Conservation (phyloP, 1,140 invertebrate species). For the Brachionus rubens region DNA sequence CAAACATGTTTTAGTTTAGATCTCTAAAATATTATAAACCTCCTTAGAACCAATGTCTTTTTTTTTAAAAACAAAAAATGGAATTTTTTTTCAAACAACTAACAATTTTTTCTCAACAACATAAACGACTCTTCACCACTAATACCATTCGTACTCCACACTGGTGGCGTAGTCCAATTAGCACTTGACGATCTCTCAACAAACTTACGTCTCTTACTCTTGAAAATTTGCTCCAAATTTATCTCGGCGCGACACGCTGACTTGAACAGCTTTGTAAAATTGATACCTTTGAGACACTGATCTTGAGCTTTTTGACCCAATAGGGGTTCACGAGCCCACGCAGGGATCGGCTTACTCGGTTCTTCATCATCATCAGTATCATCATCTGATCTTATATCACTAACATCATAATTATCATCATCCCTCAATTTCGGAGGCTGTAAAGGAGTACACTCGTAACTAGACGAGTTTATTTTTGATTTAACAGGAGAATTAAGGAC, state of each 20-base stretch:
- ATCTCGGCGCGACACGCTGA: constrained; percentile 4
- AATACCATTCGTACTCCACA: constrained; percentile 30
- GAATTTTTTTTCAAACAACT: not conserved
- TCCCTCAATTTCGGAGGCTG: constrained; percentile 33
- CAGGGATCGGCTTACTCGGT: constrained; percentile 50
- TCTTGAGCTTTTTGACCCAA: constrained; percentile 46
- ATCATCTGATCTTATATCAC: constrained; percentile 50
- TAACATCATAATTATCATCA: constrained; percentile 50
- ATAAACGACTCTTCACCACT: constrained; percentile 39
- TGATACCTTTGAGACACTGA: constrained; percentile 1
- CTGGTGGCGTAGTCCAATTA: constrained; percentile 15
- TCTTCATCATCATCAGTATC: constrained; percentile 50
- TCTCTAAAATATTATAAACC: too few relatives aligned
- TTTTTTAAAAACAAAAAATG: too few relatives aligned
- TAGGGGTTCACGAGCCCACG: constrained; percentile 50
- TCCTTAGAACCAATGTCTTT: too few relatives aligned
- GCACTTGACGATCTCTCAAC: constrained; percentile 27
- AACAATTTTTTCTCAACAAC: constrained; percentile 39
- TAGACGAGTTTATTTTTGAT: not conserved
- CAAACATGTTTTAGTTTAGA: too few relatives aligned
- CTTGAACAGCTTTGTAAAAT: constrained; percentile 36
- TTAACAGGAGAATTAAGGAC: constrained; percentile 6
- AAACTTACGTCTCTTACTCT: constrained; percentile 32
- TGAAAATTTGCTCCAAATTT: constrained; percentile 27
- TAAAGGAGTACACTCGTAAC: constrained; percentile 21